Conservation (phyloP, 1,140 invertebrate genomes). For the Drosophila equinoxialis region DNA sequence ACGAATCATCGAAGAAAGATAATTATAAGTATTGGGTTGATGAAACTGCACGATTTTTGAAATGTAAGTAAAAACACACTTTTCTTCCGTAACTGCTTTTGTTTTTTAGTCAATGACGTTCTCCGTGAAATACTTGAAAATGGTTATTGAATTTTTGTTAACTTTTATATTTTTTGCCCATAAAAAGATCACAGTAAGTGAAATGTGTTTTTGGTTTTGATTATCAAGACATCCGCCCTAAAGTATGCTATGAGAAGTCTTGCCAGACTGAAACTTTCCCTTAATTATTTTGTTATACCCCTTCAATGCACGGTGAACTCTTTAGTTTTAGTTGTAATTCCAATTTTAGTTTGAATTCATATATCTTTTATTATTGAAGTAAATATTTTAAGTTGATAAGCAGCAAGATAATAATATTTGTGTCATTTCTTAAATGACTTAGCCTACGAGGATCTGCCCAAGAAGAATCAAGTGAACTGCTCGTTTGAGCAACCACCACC, state of each 20-base stretch:
- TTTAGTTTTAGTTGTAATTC: not conserved
- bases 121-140: not conserved
- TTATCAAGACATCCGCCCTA: not conserved
- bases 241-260: not conserved
- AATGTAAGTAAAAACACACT: conserved; percentile 60
- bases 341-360: not conserved
- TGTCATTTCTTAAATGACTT: not conserved
- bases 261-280: too few relatives aligned
- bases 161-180: not conserved
- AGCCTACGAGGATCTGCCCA: conserved; percentile 78
- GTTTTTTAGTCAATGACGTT: not conserved
- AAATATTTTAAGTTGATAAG: not conserved
- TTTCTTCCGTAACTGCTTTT: too few relatives aligned
- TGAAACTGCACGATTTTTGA: conserved; percentile 84
- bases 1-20: conserved; percentile 90
- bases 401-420: not conserved
- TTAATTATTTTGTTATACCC: too few relatives aligned
- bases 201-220: conserved; percentile 13
- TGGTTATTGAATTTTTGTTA: conserved; percentile 13
- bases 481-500: conserved; percentile 66
- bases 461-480: conserved; percentile 76
- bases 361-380: not conserved
- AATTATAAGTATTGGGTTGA: conserved; percentile 91
- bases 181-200: conserved; percentile 68
- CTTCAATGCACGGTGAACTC: too few relatives aligned